These are phyloP conservation scores for Euclidia mi DNA, from an alignment of 2,888 invertebrate species.

Conservation along the genomic window DNA sequence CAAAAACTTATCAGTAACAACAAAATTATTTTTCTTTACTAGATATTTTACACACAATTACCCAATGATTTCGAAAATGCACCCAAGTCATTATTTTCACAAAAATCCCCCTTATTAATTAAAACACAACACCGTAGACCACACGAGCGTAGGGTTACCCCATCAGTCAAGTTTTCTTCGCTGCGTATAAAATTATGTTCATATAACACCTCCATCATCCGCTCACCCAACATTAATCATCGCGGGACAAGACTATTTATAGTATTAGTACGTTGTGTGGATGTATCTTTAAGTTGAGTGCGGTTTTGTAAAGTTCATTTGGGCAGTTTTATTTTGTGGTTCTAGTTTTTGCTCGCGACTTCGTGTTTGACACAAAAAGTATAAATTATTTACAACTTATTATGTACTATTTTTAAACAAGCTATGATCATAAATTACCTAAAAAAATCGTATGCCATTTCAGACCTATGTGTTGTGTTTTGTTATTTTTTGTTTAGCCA, in stretches of 20 bases:
- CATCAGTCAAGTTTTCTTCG: slow-evolving; percentile 74
- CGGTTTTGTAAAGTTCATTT: slow-evolving; percentile 35
- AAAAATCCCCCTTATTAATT: slow-evolving; percentile 41
- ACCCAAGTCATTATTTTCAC: slow-evolving; percentile 11
- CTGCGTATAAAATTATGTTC: slow-evolving; percentile 73
- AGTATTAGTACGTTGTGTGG: slow-evolving; percentile 55
- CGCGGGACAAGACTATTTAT: slow-evolving; percentile 63
- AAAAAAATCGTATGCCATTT: too few relatives aligned
- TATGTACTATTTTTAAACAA: too few relatives aligned
- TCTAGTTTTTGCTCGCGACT: too few relatives aligned
- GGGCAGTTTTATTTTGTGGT: neutral
- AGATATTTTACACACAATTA: neutral
- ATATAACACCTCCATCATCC: slow-evolving; percentile 72
- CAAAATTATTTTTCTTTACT: too few relatives aligned
- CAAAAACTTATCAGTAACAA: too few relatives aligned
- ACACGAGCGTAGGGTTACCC: slow-evolving; percentile 48
- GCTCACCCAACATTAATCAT: slow-evolving; percentile 73
- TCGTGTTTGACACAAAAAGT: too few relatives aligned
- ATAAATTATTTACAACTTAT: too few relatives aligned
- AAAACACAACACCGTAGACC: slow-evolving; percentile 52
- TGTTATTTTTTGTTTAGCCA: too few relatives aligned
- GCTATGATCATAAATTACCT: too few relatives aligned
- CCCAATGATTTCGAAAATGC: too few relatives aligned
- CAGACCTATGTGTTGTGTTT: too few relatives aligned
- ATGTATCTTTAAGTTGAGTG: slow-evolving; percentile 44